Percentiles rank a stretch among this genome's conserved stretches.
Conservation (phyloP, 1,140 invertebrate species). For the Psilanteris sp. region DNA sequence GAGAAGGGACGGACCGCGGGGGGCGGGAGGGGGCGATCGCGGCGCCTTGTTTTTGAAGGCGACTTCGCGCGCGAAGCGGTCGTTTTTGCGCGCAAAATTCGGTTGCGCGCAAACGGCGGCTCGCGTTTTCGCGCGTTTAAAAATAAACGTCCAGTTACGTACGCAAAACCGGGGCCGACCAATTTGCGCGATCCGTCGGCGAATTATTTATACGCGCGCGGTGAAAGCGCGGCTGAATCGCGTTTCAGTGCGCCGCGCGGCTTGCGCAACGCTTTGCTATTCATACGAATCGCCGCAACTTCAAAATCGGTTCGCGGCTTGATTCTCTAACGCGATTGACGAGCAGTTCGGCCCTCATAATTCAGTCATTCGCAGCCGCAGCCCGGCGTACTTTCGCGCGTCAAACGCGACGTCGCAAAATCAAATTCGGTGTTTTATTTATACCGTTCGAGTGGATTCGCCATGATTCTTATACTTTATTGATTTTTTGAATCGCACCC, state of each 20-base stretch:
- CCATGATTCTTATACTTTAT: too few relatives aligned
- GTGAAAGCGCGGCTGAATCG: conserved; percentile 25
- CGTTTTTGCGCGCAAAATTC: conserved; percentile 37
- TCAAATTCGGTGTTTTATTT: too few relatives aligned
- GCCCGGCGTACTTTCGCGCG: too few relatives aligned
- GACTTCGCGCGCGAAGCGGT: conserved; percentile 39
- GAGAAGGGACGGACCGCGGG: conserved; percentile 1
- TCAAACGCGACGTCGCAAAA: too few relatives aligned
- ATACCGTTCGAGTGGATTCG: too few relatives aligned
- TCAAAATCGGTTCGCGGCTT: conserved; percentile 30
- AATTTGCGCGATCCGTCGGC: conserved; percentile 8
- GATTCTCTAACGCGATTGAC: too few relatives aligned
- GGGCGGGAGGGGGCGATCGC: background rate
- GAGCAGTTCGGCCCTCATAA: too few relatives aligned
- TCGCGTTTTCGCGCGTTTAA: conserved; percentile 17
- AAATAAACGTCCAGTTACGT: conserved; percentile 21
- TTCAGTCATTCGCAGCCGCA: too few relatives aligned
- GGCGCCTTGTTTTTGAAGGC: conserved; percentile 25
- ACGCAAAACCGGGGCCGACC: conserved; percentile 22
- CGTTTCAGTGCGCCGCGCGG: conserved; percentile 18
- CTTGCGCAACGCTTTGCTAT: conserved; percentile 29
- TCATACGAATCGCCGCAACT: conserved; percentile 46
- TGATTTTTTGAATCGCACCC: too few relatives aligned
- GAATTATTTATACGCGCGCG: conserved; percentile 26
- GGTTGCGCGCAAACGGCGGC: conserved; percentile 2